Base-by-base conservation (phyloP, 2,113 vertebrate genomes). In the Ranitomeya variabilis region DNA sequence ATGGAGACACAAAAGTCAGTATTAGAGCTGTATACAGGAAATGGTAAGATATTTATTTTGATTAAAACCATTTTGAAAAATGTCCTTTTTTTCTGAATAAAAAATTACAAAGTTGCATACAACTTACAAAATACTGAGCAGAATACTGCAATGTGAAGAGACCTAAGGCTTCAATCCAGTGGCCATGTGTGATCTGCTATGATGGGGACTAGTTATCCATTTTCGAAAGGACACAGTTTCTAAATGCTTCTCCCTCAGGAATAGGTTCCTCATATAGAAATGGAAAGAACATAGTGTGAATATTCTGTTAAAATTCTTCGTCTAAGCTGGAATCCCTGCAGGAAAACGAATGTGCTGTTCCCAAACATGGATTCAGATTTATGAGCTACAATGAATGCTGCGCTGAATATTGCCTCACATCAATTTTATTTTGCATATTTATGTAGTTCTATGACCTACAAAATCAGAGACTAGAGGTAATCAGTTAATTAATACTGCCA, bases 371-470 rank as follows among this genome's bases (percentile, higher is more conserved):
- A 55, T 4, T 81, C 19, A 14, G 26, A 37, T 69, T 84, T 55
- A 7, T 67, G 51, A 51, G 15, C 21, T 79, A 14, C 73, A 66
- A 45, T 62, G n/a, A 71, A 37, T 78, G 18, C 2, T 45, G 16
- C 10, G 14, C 55, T 31, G 57, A 59, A 66, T n/a, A 80, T 51
- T 86, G 55, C 26, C 19, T 16, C 14, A 55, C 54, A 21, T 87
- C 7, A 71, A 37, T 67, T 66, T 37, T 59, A 59, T 67, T 81
- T 69, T 80, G 54, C 86, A 87, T 87, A 87, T 87, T 67, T 71
- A 71, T 80, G 78, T 66, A 71, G 26, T 71, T 57, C 62, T 37
- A 26, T 87, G 86, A 87, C 86, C 86, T 87, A 87, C 60, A 87
- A 87, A 64, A 23, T 51, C 52, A 80, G 37, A 51, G 64, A 54